Conservation (phyloP, 2,113 vertebrate species). For the Pardalotus punctatus region DNA sequence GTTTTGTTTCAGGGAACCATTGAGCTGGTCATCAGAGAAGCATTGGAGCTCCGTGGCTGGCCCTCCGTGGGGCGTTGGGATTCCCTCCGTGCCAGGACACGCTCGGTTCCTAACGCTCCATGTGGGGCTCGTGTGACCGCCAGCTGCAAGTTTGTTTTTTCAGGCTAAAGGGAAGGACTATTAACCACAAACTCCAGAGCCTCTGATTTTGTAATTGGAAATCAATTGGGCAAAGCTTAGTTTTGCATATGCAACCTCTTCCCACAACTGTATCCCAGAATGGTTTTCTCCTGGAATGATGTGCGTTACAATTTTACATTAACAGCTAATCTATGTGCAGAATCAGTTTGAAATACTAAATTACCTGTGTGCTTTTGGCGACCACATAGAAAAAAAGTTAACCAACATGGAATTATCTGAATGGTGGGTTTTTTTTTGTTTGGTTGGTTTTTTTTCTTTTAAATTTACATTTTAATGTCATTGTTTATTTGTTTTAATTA, state of each 20-base stretch:
- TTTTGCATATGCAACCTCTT: conserved; percentile 65
- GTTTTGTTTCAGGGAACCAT: conserved; percentile 66
- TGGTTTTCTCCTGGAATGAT: conserved; percentile 51
- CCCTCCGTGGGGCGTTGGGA: conserved; percentile 31
- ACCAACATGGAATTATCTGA: neutral
- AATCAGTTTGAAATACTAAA: conserved; percentile 49
- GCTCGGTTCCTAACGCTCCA: neutral
- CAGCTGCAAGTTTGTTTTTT: conserved; percentile 1
- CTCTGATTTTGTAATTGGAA: conserved; percentile 73
- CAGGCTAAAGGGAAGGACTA: conserved; percentile 45
- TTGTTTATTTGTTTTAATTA: conserved; percentile 38
- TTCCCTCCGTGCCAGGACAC: conserved; percentile 40
- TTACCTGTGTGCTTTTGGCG: neutral
- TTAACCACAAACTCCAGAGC: conserved; percentile 66
- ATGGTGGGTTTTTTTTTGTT: neutral
- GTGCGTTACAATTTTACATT: conserved; percentile 50
- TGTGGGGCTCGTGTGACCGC: neutral
- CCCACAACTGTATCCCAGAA: conserved; percentile 15
- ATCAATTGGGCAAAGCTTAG: conserved; percentile 72
- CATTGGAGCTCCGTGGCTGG: conserved; percentile 63
- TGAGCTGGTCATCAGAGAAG: conserved; percentile 72
- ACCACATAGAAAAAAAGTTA: neutral
- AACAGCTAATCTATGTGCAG: conserved; percentile 52
- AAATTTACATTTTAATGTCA: neutral
- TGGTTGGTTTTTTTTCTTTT: neutral